Base-by-base conservation (phyloP, 1,140 invertebrate species). In the Tenebrio molitor region DNA sequence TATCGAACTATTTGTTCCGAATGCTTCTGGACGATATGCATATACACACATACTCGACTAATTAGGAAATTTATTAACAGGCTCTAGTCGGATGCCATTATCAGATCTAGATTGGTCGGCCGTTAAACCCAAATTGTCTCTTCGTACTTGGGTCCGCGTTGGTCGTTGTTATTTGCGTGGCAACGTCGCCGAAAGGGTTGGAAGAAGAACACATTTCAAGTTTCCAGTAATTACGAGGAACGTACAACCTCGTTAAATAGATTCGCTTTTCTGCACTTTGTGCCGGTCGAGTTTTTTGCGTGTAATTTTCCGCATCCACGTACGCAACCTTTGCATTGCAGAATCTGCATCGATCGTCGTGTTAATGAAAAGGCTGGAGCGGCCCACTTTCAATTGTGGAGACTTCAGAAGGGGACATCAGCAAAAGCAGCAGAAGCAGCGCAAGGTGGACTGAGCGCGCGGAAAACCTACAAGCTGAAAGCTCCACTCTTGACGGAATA, bases 261-360 rank as follows among this genome's bases (percentile, higher is more conserved):
- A 58, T 58, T 58, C 50, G 50, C 29, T 58, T 58, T 58, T 58
- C 50, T 58, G 50, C 50, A 58, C 50, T 58, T 58, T 58, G 50
- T 58, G 23, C n/a, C 14, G 44, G 44, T 16, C n/a, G n/a, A n/a
- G 46, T 58, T 58, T 58, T 58, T 58, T 58, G 50, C 50, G 50
- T 58, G 50, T 29, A 58, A 58, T 58, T 58, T 58, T 58, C 50
- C 50, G 50, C 50, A 58, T 58, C 50, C 50, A 58, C 50, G 50
- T 58, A 58, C 50, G 50, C 23, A 58, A 58, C 50, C 50, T 58
- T 58, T 58, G 23, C 50, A 58, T 50, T 58, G 50, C 50, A 58
- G 50, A 15, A 58, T 58, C 50, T 58, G 50, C 23, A 58, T 58
- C 50, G 50, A 58, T 58, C 50, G 50, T 16, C 4, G 50, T 58